Evolutionary conservation across 2,888 invertebrate species (phyloP).

Genomic region (Megastigmus dorsalis): DNA sequence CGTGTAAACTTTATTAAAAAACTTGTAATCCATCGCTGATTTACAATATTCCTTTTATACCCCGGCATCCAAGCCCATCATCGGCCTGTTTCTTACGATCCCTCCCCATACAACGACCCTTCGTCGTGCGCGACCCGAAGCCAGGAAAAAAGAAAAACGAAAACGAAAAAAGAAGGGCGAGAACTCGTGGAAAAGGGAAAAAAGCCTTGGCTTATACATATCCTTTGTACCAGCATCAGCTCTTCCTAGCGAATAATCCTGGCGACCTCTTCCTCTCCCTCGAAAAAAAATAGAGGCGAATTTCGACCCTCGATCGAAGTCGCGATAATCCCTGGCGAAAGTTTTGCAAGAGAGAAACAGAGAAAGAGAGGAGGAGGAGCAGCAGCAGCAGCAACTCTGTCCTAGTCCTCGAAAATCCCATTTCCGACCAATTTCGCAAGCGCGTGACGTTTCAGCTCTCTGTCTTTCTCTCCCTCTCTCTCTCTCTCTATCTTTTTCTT

Average conservation of each 20-base stretch:
- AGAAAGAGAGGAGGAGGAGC: no score
- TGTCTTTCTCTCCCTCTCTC: no score
- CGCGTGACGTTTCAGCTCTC: no score
- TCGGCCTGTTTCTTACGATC: neutral
- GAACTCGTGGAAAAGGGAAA: no score
- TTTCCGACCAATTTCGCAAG: constrained; percentile 44
- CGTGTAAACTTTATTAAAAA: constrained; percentile 36
- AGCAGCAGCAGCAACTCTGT: neutral
- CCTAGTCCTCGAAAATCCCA: constrained; percentile 20
- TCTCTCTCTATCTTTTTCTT: no score
- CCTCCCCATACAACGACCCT: neutral
- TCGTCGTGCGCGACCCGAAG: no score
- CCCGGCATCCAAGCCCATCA: neutral
- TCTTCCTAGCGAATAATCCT: constrained; percentile 10
- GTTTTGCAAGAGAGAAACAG: no score
- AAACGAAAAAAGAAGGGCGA: no score
- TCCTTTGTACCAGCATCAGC: neutral
- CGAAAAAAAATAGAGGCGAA: no score
- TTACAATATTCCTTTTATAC: no score
- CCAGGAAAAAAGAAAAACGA: no score
- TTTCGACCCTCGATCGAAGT: neutral
- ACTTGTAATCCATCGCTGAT: constrained; percentile 22
- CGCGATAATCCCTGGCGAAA: constrained; percentile 17
- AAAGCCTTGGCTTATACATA: neutral
- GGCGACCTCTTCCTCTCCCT: neutral